phyloP scores from a whole-genome alignment of 1,140 invertebrate genomes.

The Hestina assimilis region DNA sequence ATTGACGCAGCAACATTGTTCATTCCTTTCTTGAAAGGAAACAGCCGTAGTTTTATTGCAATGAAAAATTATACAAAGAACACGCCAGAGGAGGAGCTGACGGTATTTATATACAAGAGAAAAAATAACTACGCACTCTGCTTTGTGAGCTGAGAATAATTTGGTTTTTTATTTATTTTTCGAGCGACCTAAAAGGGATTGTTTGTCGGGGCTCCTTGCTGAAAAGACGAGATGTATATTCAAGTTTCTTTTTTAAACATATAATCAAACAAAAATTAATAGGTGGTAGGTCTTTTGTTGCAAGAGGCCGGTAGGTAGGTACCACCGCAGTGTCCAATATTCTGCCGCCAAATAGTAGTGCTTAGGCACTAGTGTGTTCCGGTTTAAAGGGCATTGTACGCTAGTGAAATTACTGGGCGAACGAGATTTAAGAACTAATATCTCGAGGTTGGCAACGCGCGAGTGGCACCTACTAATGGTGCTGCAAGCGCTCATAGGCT shows the following conservation, averaged over 20 bases:
- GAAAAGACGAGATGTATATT: neutral
- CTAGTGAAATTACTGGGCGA: too few species aligned
- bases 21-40: neutral
- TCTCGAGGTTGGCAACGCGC: too few species aligned
- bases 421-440: too few species aligned
- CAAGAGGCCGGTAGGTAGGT: too few species aligned
- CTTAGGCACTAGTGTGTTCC: too few species aligned
- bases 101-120: neutral
- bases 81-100: neutral
- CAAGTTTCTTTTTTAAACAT: neutral
- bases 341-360: too few species aligned
- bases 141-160: neutral
- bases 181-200: neutral
- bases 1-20: slow-evolving; percentile 1
- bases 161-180: neutral
- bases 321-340: too few species aligned
- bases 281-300: too few species aligned
- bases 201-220: neutral
- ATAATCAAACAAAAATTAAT: too few species aligned
- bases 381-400: too few species aligned
- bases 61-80: neutral
- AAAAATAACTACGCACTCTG: neutral
- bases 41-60: neutral
- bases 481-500: too few species aligned
- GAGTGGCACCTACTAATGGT: too few species aligned